Conservation (phyloP, 2,113 vertebrate genomes). For the Terrapene triunguis region DNA sequence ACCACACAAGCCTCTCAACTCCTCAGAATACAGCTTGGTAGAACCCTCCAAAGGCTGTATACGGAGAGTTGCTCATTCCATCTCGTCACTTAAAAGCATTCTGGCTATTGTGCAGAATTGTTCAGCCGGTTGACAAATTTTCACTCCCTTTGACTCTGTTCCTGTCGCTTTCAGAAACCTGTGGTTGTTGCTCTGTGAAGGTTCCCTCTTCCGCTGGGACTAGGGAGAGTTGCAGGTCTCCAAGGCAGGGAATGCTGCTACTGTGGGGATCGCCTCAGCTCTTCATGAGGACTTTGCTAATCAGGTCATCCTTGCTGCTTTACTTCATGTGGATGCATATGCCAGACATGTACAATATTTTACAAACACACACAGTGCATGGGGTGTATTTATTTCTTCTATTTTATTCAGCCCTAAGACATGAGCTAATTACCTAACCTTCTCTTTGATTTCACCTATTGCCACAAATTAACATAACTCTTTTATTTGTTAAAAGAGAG, state of each 20-base stretch:
- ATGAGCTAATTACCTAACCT: not conserved
- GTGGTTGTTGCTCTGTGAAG: conserved; percentile 53
- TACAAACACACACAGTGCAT: not conserved
- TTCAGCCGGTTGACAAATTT: not conserved
- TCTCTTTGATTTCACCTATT: conserved; percentile 19
- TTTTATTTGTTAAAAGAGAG: not conserved
- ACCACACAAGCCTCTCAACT: not conserved
- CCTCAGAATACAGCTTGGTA: not conserved
- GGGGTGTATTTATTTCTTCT: not conserved
- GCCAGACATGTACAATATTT: not conserved
- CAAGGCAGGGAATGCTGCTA: conserved; percentile 63
- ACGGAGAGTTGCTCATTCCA: not conserved
- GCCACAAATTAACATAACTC: not conserved
- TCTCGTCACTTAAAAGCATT: not conserved
- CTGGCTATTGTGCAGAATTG: not conserved
- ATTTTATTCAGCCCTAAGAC: conserved; percentile 25
- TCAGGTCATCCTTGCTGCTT: conserved; percentile 43
- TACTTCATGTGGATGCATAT: not conserved
- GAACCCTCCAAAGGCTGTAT: too few species aligned
- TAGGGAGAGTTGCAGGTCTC: conserved; percentile 65
- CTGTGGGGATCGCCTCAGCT: conserved; percentile 66
- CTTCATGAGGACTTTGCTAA: conserved; percentile 1
- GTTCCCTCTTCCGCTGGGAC: conserved; percentile 74
- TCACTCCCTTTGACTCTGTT: not conserved
- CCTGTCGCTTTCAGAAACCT: conserved; percentile 42